A percentile compares a stretch with the other conserved stretches of the same genome.
These are phyloP conservation scores for Chaetogeoica ovagalla DNA, from an alignment of 2,888 invertebrate genomes.

Conservation along the genomic window DNA sequence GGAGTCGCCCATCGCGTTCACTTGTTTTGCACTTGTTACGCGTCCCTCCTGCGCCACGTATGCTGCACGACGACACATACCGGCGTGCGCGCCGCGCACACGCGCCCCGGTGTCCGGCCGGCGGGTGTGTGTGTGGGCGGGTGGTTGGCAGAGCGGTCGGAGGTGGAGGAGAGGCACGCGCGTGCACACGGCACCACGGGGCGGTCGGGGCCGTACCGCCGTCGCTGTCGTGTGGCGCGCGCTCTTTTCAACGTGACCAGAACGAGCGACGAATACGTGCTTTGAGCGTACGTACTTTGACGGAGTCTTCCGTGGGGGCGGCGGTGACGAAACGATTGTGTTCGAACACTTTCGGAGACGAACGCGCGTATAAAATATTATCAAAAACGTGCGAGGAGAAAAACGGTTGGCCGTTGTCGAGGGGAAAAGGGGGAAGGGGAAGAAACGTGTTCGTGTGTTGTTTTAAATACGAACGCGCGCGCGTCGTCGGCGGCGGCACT, in stretches of 20 bases:
- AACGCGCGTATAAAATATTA: neutral
- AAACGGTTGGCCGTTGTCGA: too few species aligned
- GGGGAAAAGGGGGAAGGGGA: too few species aligned
- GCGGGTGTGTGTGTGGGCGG: neutral
- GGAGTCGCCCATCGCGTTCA: conserved; percentile 28
- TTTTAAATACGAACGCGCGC: neutral
- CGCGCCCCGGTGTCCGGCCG: neutral
- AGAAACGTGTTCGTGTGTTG: neutral
- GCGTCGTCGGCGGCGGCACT: neutral
- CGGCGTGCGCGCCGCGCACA: neutral
- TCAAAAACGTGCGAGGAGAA: too few species aligned
- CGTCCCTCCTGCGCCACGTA: neutral
- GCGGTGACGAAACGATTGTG: too few species aligned
- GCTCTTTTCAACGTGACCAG: too few species aligned
- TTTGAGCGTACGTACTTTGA: too few species aligned
- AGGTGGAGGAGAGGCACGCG: neutral
- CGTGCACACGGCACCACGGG: neutral
- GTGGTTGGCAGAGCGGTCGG: too few species aligned
- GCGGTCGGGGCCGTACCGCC: neutral
- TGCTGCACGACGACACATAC: neutral
- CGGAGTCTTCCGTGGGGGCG: too few species aligned
- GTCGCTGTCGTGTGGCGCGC: neutral
- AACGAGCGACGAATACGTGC: neutral
- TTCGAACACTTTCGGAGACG: too few species aligned
- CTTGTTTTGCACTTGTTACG: conserved; percentile 36